phyloP scores from a whole-genome alignment of 2,797 vertebrate species.

The Pangasius krempfi region DNA sequence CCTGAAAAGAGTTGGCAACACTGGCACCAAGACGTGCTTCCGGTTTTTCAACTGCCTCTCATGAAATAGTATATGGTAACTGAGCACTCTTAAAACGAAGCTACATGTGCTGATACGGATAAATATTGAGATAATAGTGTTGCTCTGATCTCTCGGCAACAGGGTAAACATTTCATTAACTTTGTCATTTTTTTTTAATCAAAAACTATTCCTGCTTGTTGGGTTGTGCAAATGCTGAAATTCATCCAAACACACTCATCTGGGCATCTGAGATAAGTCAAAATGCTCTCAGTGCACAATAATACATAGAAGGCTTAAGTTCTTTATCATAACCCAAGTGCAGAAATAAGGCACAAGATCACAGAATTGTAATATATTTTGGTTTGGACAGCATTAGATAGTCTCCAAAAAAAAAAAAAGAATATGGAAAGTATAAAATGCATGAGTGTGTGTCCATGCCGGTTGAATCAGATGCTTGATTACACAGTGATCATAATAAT shows the following conservation, averaged over 20 bases:
- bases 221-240: neutral
- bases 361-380: neutral
- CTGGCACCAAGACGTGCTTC: neutral
- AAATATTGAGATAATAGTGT: neutral
- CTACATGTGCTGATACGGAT: neutral
- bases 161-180: neutral
- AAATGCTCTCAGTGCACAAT: neutral
- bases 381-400: neutral
- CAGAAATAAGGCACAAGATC: neutral
- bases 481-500: conserved; percentile 9
- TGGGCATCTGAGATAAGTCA: neutral
- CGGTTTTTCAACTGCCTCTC: neutral
- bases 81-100: neutral
- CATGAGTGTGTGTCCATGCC: neutral
- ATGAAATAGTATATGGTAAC: neutral
- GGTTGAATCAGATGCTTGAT: conserved; percentile 18
- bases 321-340: neutral
- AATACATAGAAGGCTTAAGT: neutral
- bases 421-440: neutral
- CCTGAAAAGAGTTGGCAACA: neutral
- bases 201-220: neutral
- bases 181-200: neutral
- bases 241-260: neutral
- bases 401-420: neutral
- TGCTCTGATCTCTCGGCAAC: neutral